Conservation (phyloP, 2,113 vertebrate species). For the Pterocles gutturalis region DNA sequence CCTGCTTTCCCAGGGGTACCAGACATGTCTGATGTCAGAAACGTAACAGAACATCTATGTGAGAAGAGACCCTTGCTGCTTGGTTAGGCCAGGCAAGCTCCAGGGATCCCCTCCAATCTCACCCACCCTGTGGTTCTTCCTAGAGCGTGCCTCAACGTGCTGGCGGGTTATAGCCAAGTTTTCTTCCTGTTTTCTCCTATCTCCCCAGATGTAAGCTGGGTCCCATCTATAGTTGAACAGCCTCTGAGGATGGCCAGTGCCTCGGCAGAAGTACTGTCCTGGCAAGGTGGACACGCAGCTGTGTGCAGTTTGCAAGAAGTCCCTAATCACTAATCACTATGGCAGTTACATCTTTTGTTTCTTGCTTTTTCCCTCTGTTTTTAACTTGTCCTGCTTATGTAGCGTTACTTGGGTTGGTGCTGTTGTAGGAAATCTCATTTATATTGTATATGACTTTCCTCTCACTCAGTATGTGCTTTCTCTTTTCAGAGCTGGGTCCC, state of each 20-base stretch:
- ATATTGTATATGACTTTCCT: background rate
- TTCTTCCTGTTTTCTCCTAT: background rate
- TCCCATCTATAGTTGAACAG: background rate
- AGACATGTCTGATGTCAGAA: background rate
- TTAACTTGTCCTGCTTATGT: background rate
- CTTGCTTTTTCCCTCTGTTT: background rate
- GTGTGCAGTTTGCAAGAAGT: background rate
- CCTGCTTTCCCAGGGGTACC: background rate
- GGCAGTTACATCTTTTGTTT: background rate
- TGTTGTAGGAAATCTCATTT: background rate
- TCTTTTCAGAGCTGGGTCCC: slow-evolving; percentile 50
- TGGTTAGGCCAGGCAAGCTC: background rate
- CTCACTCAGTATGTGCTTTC: background rate
- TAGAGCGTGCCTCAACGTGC: background rate
- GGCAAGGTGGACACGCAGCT: background rate
- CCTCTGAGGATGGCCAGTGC: background rate
- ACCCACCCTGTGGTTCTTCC: background rate
- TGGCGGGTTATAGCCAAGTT: background rate
- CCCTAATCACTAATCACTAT: background rate
- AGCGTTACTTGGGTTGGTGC: background rate
- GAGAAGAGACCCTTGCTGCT: background rate
- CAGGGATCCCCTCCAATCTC: background rate
- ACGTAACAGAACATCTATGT: background rate
- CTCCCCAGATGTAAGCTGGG: background rate
- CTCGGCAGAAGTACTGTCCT: background rate